These are phyloP conservation scores for Diorhabda carinulata DNA, from an alignment of 1,140 invertebrate genomes.

Conservation along the genomic window DNA sequence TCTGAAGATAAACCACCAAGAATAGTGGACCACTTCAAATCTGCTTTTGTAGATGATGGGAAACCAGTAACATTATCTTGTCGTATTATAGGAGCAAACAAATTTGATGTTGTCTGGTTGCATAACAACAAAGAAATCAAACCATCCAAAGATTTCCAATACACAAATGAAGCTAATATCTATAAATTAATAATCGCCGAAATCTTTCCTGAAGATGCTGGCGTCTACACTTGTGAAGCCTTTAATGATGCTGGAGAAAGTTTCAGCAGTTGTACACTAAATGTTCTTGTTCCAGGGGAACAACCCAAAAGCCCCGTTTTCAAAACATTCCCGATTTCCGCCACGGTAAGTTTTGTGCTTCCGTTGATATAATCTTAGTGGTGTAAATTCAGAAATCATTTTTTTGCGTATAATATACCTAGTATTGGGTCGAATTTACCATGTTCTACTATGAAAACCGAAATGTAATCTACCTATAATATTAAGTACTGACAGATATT, in stretches of 20 bases:
- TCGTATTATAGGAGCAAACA: constrained; percentile 79
- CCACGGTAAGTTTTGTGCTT: constrained; percentile 53
- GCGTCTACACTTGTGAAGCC: constrained; percentile 93
- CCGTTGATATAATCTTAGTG: too few species aligned
- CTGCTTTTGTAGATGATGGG: constrained; percentile 78
- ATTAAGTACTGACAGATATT: neutral
- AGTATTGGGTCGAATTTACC: too few species aligned
- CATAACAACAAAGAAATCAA: constrained; percentile 97
- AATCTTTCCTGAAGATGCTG: constrained; percentile 91
- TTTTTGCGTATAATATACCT: too few species aligned
- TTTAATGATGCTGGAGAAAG: constrained; percentile 93
- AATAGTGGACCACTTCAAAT: constrained; percentile 79
- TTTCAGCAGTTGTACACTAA: constrained; percentile 84
- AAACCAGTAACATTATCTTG: constrained; percentile 80
- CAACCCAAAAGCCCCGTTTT: constrained; percentile 78
- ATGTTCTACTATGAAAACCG: too few species aligned
- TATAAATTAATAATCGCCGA: constrained; percentile 89
- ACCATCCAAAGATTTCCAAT: constrained; percentile 93
- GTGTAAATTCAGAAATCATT: too few species aligned
- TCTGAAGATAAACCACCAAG: constrained; percentile 68
- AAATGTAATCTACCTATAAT: too few species aligned
- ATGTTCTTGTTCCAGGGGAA: constrained; percentile 83
- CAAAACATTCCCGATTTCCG: constrained; percentile 83
- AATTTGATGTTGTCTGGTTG: constrained; percentile 92
- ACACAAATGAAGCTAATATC: constrained; percentile 83